Evolutionary conservation across 2,888 invertebrate genomes (phyloP).

Genomic region (Apodemia zela): DNA sequence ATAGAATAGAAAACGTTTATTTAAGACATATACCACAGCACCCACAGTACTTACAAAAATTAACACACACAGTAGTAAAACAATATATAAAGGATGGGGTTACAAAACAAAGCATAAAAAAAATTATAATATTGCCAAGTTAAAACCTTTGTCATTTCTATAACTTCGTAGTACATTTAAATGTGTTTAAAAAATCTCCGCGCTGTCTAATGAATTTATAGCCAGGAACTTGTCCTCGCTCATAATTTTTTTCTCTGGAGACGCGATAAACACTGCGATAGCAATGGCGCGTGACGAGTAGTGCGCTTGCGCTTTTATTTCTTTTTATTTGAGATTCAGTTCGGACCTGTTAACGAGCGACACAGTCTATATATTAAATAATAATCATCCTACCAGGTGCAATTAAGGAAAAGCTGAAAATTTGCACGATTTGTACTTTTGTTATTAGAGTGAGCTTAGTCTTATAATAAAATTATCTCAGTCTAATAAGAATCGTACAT

Average conservation of each 20-base stretch:
- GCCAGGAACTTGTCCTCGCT: conserved; percentile 70
- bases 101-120: too few species aligned
- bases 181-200: conserved; percentile 70
- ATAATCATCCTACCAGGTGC: conserved; percentile 10
- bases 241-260: conserved; percentile 62
- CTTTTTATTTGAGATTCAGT: conserved; percentile 17
- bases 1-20: too few species aligned
- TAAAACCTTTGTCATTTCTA: conserved; percentile 42
- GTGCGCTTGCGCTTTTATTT: conserved; percentile 10
- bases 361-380: conserved; percentile 10
- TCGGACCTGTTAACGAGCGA: not conserved
- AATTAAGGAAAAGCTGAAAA: conserved; percentile 8
- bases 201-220: conserved; percentile 79
- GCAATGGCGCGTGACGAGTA: conserved; percentile 52
- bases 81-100: too few species aligned
- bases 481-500: too few species aligned
- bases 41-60: too few species aligned
- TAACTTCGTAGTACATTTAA: conserved; percentile 38
- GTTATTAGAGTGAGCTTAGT: not conserved
- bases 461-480: too few species aligned
- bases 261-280: conserved; percentile 64
- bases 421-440: not conserved
- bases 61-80: too few species aligned
- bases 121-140: not conserved
- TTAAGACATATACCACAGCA: too few species aligned